Evolutionary conservation across 2,888 invertebrate species (phyloP), one percentile per base, ranked within the genome.

Genomic region (Philereme transversata): DNA sequence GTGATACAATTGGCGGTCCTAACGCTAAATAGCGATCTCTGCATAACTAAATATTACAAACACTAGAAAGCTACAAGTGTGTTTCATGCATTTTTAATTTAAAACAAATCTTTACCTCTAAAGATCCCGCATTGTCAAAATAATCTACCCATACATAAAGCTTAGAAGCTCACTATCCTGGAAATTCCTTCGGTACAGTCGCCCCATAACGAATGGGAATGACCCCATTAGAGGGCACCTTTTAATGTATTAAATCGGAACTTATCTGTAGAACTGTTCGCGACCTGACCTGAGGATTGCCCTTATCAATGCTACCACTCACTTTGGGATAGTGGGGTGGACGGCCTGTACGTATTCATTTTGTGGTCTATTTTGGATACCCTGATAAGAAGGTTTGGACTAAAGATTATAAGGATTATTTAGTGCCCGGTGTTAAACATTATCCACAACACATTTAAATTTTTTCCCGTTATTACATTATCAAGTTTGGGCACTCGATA

Each of bases 241-340:
- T 92, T 92, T 90, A 89, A 89, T 85, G 88, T 90, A 89, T 88
- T 90, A 90, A 90, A 89, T 88, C 84, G 86, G 75, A 81, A 86
- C 83, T 88, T 88, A 88, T 87, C 86, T 82, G 76, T 74, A 79
- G 77, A 77, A 80, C 84, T 84, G 86, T 84, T 85, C 82, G 65
- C 84, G 75, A 77, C 68, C 80, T 86, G 81, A 84, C 86, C 86
- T 82, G 64, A 69, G 76, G 82, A 77, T 56, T 56, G 47, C 75
- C 69, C 81, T 85, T 86, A 85, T 86, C 83, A 71, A 67, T 74
- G 81, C 79, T 77, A 82, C 87, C 89, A 89, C 88, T 90, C 87
- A 82, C 83, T 84, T 80, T 72, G 70, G 68, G 70, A 71, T 70
- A 71, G 58, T 58, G 75, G 73, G 71, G 74, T 73, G 73, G 75